A percentile compares a stretch with the other conserved stretches of the same genome.
These are phyloP conservation scores for Neelides folsomi DNA, from an alignment of 2,888 invertebrate species.

Conservation along the genomic window DNA sequence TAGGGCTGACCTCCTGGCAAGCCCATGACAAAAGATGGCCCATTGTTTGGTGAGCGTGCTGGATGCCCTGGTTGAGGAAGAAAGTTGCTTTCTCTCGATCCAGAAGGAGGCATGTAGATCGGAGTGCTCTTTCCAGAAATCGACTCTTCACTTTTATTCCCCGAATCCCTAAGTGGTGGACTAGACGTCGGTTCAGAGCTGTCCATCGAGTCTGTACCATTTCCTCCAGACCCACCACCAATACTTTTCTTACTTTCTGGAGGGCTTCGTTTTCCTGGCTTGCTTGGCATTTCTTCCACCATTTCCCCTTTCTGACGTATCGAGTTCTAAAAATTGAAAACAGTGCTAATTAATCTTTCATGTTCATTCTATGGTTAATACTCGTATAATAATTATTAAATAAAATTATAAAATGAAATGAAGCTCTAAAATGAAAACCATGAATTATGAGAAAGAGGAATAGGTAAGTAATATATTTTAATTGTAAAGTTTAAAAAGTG, in stretches of 20 bases:
- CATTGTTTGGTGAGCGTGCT: background rate
- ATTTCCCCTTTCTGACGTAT: conserved; percentile 24
- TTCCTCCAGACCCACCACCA: conserved; percentile 6
- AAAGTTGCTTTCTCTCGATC: conserved; percentile 42
- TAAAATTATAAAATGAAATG: no score
- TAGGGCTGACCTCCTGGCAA: conserved; percentile 22
- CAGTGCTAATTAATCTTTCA: background rate
- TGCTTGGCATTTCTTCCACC: conserved; percentile 11
- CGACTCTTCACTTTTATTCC: background rate
- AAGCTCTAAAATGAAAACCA: no score
- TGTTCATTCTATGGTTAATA: background rate
- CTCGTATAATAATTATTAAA: no score
- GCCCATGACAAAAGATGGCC: conserved; percentile 8
- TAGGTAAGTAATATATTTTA: no score
- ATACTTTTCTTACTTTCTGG: conserved; percentile 11
- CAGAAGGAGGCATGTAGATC: conserved; percentile 37
- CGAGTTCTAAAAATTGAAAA: conserved; percentile 26
- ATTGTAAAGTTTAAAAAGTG: no score
- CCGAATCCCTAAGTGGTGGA: conserved; percentile 23
- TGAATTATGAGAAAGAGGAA: no score
- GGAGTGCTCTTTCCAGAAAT: conserved; percentile 1
- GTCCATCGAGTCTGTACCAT: conserved; percentile 7
- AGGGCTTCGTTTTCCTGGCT: background rate
- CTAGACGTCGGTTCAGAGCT: conserved; percentile 3
- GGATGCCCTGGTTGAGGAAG: conserved; percentile 8